Conservation (phyloP, 2,113 vertebrate genomes). For the Sialia sialis region DNA sequence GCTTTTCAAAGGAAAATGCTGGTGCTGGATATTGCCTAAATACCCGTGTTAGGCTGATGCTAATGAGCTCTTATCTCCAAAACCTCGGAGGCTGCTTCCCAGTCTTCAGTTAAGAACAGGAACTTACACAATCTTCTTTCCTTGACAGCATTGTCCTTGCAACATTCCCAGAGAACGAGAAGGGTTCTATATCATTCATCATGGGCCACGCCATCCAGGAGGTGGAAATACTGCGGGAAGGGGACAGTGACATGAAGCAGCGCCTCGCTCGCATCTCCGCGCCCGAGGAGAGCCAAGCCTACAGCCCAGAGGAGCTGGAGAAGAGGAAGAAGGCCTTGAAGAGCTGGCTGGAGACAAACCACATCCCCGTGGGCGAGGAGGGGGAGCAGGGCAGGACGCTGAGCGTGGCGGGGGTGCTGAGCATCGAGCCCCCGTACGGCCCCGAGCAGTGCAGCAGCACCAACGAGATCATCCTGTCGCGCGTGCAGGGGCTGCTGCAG, state of each 20-base stretch:
- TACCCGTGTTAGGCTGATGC: not conserved
- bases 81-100: not conserved
- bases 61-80: not conserved
- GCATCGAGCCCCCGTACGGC: conserved; percentile 82
- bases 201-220: conserved; percentile 85
- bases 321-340: conserved; percentile 67
- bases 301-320: conserved; percentile 72
- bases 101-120: not conserved
- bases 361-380: conserved; percentile 81
- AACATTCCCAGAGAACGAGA: conserved; percentile 67
- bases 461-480: conserved; percentile 90
- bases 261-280: conserved; percentile 69
- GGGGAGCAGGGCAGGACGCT: conserved; percentile 70
- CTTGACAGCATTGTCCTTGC: conserved; percentile 82
- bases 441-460: conserved; percentile 84
- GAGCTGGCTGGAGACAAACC: conserved; percentile 86
- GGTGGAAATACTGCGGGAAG: conserved; percentile 75
- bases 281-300: not conserved
- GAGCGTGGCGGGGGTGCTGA: conserved; percentile 83
- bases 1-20: not conserved
- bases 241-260: conserved; percentile 42
- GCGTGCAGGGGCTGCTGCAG: conserved; percentile 84
- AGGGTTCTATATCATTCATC: conserved; percentile 69
- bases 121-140: not conserved
- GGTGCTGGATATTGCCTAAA: not conserved